These are phyloP conservation scores for Australoheros facetus DNA, from an alignment of 2,797 vertebrate genomes.

Conservation along the genomic window DNA sequence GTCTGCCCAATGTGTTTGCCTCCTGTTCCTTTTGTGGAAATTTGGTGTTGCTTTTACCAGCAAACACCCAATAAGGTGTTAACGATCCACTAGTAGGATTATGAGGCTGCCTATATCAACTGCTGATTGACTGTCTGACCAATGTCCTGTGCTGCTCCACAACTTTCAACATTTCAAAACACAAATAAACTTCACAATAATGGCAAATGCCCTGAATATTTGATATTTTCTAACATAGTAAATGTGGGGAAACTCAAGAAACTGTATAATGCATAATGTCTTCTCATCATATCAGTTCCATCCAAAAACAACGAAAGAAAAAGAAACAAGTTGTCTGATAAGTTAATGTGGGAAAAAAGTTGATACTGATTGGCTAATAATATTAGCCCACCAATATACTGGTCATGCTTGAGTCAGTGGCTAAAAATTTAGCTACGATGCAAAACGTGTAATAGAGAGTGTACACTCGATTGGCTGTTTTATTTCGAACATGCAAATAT, in stretches of 20 bases:
- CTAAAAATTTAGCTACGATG: background rate
- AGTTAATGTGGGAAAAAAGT: background rate
- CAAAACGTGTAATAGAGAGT: too few relatives aligned
- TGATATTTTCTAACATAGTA: background rate
- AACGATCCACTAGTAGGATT: background rate
- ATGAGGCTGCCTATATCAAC: background rate
- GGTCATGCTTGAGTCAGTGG: background rate
- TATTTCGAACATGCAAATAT: too few relatives aligned
- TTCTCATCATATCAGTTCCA: background rate
- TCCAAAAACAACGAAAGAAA: background rate
- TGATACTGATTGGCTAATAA: too few relatives aligned
- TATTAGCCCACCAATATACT: too few relatives aligned
- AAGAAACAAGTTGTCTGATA: background rate
- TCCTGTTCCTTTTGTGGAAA: background rate
- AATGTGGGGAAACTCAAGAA: background rate
- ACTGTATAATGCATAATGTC: background rate
- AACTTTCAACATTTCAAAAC: background rate
- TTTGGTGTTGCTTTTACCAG: background rate
- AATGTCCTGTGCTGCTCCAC: background rate
- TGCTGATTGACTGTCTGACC: background rate
- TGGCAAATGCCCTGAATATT: background rate
- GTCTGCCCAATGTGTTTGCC: background rate
- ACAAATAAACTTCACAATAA: background rate
- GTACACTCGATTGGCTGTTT: too few relatives aligned
- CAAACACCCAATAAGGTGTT: background rate